Percentiles rank a stretch among this genome's conserved stretches.
phyloP scores from a whole-genome alignment of 2,888 invertebrate species.

The Caenorhabditis uteleia region DNA sequence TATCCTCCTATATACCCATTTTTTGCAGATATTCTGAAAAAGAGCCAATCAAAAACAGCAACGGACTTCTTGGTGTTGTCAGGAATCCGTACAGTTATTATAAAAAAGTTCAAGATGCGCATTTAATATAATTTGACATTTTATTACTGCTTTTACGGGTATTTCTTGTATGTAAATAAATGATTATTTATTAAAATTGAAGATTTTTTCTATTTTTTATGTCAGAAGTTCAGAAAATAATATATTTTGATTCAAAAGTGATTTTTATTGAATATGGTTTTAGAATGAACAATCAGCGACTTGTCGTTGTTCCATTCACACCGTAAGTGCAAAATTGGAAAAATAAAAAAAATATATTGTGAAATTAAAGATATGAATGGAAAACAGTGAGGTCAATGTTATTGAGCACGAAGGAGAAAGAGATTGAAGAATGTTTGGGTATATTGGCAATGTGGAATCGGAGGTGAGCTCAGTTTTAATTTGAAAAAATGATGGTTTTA shows the following conservation, averaged over 20 bases:
- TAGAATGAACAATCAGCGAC: too few species aligned
- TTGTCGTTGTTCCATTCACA: slow-evolving; percentile 29
- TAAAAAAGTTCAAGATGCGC: slow-evolving; percentile 41
- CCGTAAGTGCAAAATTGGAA: slow-evolving; percentile 14
- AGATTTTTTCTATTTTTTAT: slow-evolving; percentile 1
- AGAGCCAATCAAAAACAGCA: slow-evolving; percentile 53
- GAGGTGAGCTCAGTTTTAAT: slow-evolving; percentile 16
- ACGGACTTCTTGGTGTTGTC: slow-evolving; percentile 58
- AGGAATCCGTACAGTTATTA: slow-evolving; percentile 53
- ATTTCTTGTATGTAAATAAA: slow-evolving; percentile 6
- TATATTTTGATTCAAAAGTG: neutral
- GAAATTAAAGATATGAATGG: slow-evolving; percentile 54
- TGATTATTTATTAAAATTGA: neutral
- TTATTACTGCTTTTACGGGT: neutral
- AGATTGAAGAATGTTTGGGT: slow-evolving; percentile 40
- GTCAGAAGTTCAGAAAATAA: neutral
- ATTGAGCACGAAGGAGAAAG: slow-evolving; percentile 19
- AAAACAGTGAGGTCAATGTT: slow-evolving; percentile 34
- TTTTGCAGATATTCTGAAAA: slow-evolving; percentile 45
- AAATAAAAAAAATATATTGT: slow-evolving; percentile 1
- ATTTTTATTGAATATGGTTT: neutral
- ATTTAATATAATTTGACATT: slow-evolving; percentile 5
- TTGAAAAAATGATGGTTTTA: neutral
- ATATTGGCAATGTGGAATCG: slow-evolving; percentile 44
- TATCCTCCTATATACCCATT: slow-evolving; percentile 1